These are phyloP conservation scores for Hippocampus kuda DNA, from an alignment of 2,797 vertebrate species.

Conservation along the genomic window DNA sequence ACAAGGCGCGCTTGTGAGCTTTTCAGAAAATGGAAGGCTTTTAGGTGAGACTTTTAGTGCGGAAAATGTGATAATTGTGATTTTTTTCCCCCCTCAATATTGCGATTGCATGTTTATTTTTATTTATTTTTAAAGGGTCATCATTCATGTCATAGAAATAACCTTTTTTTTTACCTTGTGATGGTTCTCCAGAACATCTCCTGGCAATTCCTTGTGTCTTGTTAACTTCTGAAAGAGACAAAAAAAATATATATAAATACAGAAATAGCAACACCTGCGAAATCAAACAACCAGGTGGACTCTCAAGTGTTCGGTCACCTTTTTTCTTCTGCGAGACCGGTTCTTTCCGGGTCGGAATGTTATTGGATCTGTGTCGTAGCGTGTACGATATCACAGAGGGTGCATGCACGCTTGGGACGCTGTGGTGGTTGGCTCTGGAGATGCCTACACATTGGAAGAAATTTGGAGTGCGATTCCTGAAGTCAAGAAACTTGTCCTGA, in stretches of 20 bases:
- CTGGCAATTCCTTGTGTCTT: constrained; percentile 27
- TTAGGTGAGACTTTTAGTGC: no score
- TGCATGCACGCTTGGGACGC: background rate
- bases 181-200: constrained; percentile 24
- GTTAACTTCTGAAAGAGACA: constrained; percentile 14
- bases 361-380: constrained; percentile 16
- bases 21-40: no score
- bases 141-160: background rate
- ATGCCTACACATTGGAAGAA: constrained; percentile 19
- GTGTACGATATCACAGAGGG: background rate
- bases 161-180: constrained; percentile 37
- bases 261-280: background rate
- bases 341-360: constrained; percentile 22
- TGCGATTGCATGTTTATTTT: no score
- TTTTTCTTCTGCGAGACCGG: constrained; percentile 11
- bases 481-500: background rate
- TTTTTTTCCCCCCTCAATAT: no score
- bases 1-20: no score
- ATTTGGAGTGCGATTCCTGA: background rate
- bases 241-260: background rate
- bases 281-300: background rate
- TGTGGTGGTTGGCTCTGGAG: constrained; percentile 8
- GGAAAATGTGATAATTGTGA: no score
- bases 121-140: no score
- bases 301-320: constrained; percentile 38